Base-by-base conservation (phyloP, 2,888 invertebrate genomes). In the Terebella lapidaria region DNA sequence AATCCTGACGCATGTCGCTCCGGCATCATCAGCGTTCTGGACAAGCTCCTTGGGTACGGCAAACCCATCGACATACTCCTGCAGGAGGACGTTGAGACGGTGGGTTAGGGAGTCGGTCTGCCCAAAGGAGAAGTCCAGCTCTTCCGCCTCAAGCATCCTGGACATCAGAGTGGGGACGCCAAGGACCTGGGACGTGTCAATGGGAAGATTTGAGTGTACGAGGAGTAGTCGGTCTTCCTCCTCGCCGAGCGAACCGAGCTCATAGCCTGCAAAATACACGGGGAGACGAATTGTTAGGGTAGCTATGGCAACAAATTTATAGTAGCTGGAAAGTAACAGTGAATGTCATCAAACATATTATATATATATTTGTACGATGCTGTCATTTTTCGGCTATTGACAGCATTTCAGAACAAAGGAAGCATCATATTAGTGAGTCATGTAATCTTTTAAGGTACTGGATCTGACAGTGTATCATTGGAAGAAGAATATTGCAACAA, bases 21-120 rank as follows among this genome's bases (percentile, higher is more conserved):
- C 66, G 3, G 77, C 75, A 65, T 78, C 77, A 35, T 78, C 77
- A 0, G 77, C 77, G 67, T 78, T 77, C 64, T 78, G 76, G 10
- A 77, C 68, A 27, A 77, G 63, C 59, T 77, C 77, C 70, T 76
- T 74, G 1, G 74, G 73, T n/a, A 76, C 70, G 4, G 74, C 70
- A 29, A 74, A 70, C 1, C 74, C 74, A 63, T 74, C 74, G 1
- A 68, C 67, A 59, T 67, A 67, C 20, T 67, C 67, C 35, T 65
- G 53, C 0, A 76, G 64, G 24, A 75, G 58, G 26, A 58, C 63
- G 27, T 70, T 66, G 1, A 76, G 62, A n/a, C 75, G 65, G 24
- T 67, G 65, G 3, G 74, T 75, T 24, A 76, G 64, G 0, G 72
- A 69, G 61, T 76, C 76, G 3, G 63, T 58, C 60, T 75, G 76